These are phyloP conservation scores for Zaprionus inermis DNA, from an alignment of 1,140 invertebrate species.

Conservation along the genomic window DNA sequence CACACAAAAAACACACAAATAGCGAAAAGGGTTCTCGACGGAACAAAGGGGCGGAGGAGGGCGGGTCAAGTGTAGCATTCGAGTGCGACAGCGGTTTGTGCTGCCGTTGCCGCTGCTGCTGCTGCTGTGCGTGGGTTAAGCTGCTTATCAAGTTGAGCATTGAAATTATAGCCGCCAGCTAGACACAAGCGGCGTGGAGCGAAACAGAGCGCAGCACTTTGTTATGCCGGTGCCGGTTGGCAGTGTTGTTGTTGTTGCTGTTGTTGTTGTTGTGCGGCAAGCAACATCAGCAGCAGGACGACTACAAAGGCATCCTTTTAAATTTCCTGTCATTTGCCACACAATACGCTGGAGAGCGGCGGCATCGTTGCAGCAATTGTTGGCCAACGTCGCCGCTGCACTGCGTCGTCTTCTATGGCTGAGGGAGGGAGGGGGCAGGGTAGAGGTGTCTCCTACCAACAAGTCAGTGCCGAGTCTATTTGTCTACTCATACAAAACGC, in stretches of 20 bases:
- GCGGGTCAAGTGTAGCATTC: conserved; percentile 56
- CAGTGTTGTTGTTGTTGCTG: conserved; percentile 36
- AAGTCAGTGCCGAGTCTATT: conserved; percentile 59
- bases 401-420: conserved; percentile 11
- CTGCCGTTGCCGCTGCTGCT: conserved; percentile 28
- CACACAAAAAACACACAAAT: conserved; percentile 48
- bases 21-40: conserved; percentile 34
- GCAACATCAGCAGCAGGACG: conserved; percentile 54
- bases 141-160: conserved; percentile 82
- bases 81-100: conserved; percentile 23
- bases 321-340: conserved; percentile 83
- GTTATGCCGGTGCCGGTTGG: conserved; percentile 58
- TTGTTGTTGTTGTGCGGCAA: conserved; percentile 40
- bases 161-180: conserved; percentile 82
- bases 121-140: conserved; percentile 68
- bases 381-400: conserved; percentile 33
- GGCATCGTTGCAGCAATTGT: conserved; percentile 58
- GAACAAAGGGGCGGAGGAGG: conserved; percentile 1
- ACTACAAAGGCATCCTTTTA: conserved; percentile 83
- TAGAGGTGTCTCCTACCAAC: conserved; percentile 3
- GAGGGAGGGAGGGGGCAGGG: background rate
- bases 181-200: conserved; percentile 68
- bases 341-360: conserved; percentile 79
- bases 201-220: conserved; percentile 69
- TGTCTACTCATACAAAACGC: conserved; percentile 61